Base-by-base conservation (phyloP, 2,113 vertebrate genomes). In the Smithornis capensis region DNA sequence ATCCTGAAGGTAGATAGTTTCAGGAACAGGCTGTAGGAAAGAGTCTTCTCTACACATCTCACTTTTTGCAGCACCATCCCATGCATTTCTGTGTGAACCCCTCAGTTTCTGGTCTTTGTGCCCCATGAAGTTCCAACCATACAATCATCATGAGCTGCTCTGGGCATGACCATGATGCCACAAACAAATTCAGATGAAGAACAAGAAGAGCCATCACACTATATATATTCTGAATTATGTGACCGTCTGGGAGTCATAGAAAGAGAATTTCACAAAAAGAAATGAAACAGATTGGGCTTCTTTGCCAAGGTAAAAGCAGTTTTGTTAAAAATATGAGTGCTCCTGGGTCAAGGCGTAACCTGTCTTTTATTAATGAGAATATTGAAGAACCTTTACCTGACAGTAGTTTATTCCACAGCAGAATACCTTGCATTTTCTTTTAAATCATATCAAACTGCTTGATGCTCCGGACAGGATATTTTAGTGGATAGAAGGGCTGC, bases 141-240 rank as follows among this genome's bases (percentile, higher is more conserved):
- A 52, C 37, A 74, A 13, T 42, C 50, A 65, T 9, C 19, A 25
- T 15, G 42, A 52, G 35, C 52, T 88, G 67, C 67, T 92, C 14
- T 49, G 57, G 47, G 24, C 2, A 7, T 4, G 9, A n/a, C 53
- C 0, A 0, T 23, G 68, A 29, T 77, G 45, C 37, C 59, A 42
- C 42, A 42, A n/a, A 38, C 10, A 56, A 74, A 67, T 33, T 22
- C 45, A 50, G 31, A 10, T 42, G 16, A 71, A 81, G 68, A 74
- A 24, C 56, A 67, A 74, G 38, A 35, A 68, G 22, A 79, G 28
- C 28, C 49, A 76, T 49, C 78, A 40, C 1, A 4, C 33, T 1
- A 0, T 29, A 7, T 24, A 14, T 40, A 31, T 47, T 81, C 27
- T 75, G 73, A 89, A 63, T 56, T 27, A 63, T 4, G 14, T 9